Evolutionary conservation across 2,113 vertebrate genomes (phyloP), one percentile per base, ranked within the genome.

Genomic region (Salvator merianae): DNA sequence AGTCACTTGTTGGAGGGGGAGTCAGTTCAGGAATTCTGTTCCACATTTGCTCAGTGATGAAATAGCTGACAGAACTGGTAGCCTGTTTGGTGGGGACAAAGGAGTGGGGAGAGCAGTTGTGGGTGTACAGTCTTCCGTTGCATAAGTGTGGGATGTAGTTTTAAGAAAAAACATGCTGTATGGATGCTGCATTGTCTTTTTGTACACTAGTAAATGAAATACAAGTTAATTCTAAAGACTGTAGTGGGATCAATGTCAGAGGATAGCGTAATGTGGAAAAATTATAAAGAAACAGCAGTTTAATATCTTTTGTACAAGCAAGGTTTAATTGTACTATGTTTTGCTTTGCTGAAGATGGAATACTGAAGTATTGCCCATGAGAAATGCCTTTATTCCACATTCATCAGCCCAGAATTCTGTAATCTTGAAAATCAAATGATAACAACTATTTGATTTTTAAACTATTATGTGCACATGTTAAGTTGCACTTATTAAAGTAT

Each of bases 341-440:
- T 20, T 32, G 22, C 30, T 76, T 20, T 26, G 2, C 84, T 88
- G 79, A 74, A 69, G 79, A 87, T 62, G 53, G 74, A 72, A 81
- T 2, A 3, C 2, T 50, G 28, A 85, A 92, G 43, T 10, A 80
- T 32, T 89, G 43, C 43, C 43, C 32, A 53, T 83, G 5, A 34
- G 71, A 22, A 50, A 70, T 84, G 38, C 30, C 36, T 87, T 85
- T 6, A n/a, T 90, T 77, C 43, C 43, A 30, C 85, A 82, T 36
- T 85, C 13, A 28, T 30, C n/a, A 3, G 77, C 36, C 10, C 14
- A 55, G 77, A n/a, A 83, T 87, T 24, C 59, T 70, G 24, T 81
- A 3, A 75, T 84, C 10, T 86, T 77, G 43, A 47, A 7, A 47
- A 47, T 47, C 43, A 47, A 47, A 68, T 2, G 84, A 88, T 91